A percentile compares a stretch with the other conserved stretches of the same genome.
Conservation (phyloP, 2,113 vertebrate genomes). For the Chelonoidis abingdonii region DNA sequence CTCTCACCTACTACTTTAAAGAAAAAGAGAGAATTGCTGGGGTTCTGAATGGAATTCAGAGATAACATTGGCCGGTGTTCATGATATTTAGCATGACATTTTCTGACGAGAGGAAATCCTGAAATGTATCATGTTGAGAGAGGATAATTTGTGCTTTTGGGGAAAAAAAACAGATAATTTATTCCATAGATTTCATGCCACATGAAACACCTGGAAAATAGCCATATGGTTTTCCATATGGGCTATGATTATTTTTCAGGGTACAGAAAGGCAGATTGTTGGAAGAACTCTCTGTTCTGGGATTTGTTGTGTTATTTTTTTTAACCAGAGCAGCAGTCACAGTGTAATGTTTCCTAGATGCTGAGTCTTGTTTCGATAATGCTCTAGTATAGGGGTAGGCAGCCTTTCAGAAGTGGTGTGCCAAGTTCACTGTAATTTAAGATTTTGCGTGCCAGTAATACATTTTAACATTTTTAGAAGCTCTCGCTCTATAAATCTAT, state of each 20-base stretch:
- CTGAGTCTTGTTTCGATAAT: neutral
- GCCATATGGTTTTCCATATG: conserved; percentile 65
- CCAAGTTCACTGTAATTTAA: too few species aligned
- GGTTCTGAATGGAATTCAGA: neutral
- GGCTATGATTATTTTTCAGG: conserved; percentile 60
- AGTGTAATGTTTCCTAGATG: conserved; percentile 31
- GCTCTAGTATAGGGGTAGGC: neutral
- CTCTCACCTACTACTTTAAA: neutral
- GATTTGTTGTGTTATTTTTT: conserved; percentile 4
- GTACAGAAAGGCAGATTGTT: conserved; percentile 66
- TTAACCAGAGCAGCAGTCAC: conserved; percentile 21
- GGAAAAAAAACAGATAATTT: neutral
- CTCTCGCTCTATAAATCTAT: too few species aligned
- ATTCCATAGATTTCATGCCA: neutral
- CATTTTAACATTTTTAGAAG: too few species aligned
- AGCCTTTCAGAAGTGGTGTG: too few species aligned
- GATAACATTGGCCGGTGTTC: fast-evolving
- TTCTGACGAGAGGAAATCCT: neutral
- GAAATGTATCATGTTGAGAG: fast-evolving
- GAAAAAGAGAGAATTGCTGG: neutral
- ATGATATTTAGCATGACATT: neutral
- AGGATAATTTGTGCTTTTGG: fast-evolving
- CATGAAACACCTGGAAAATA: conserved; percentile 59
- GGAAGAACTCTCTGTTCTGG: conserved; percentile 67
- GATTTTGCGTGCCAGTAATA: too few species aligned